Percentiles rank a stretch among this genome's conserved stretches.
Conservation (phyloP, 92 coral and sea anemone species). For the Ricordea florida region DNA sequence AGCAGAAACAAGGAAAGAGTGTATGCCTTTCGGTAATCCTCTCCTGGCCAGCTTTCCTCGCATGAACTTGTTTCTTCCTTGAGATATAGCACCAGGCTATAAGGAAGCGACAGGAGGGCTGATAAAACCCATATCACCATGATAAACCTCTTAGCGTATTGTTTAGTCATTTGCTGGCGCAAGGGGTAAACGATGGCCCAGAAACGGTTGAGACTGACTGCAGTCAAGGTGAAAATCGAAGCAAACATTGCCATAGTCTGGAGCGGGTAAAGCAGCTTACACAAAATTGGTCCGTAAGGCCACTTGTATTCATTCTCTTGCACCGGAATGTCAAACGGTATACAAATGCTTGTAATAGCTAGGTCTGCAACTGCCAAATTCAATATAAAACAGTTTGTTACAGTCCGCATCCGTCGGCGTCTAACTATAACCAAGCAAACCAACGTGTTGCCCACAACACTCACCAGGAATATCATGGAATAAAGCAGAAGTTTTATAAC, state of each 20-base stretch:
- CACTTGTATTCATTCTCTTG: constrained; percentile 76
- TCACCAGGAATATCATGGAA: constrained; percentile 68
- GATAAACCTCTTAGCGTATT: constrained; percentile 55
- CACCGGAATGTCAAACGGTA: constrained; percentile 83
- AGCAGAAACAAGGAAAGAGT: constrained; percentile 73
- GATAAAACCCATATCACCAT: constrained; percentile 73
- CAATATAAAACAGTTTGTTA: constrained; percentile 73
- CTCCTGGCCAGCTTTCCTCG: constrained; percentile 77
- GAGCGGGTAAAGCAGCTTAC: constrained; percentile 78
- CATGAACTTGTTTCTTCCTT: constrained; percentile 40
- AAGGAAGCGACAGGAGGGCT: constrained; percentile 61
- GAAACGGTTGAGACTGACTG: constrained; percentile 76
- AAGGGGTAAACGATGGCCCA: constrained; percentile 92
- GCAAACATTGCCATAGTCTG: constrained; percentile 77
- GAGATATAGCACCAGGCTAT: constrained; percentile 43
- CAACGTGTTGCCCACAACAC: constrained; percentile 72
- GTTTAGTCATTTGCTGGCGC: constrained; percentile 65
- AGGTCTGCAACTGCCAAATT: constrained; percentile 83
- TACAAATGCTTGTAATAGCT: constrained; percentile 75
- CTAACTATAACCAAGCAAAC: constrained; percentile 72
- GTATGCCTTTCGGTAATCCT: constrained; percentile 66
- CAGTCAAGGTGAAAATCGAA: constrained; percentile 76
- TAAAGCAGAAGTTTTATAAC: constrained; percentile 65
- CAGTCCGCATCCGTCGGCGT: constrained; percentile 73
- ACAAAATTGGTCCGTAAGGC: constrained; percentile 78